phyloP scores from a whole-genome alignment of 2,888 invertebrate species.

The Bimastos eiseni region DNA sequence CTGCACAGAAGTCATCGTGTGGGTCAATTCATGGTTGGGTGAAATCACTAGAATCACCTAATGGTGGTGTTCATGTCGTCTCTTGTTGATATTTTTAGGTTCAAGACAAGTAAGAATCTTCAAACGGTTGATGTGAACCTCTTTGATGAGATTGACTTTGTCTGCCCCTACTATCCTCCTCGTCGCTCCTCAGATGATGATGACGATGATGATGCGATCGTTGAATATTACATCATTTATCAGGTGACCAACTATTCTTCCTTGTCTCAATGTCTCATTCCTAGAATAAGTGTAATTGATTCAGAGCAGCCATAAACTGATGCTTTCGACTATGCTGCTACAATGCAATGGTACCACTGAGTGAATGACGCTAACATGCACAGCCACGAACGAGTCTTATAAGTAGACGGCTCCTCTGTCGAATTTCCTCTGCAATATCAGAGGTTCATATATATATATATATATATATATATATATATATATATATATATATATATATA shows the following conservation, averaged over 20 bases:
- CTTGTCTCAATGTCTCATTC: background rate
- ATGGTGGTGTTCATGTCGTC: background rate
- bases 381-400: background rate
- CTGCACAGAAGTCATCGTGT: too few relatives aligned
- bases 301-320: too few relatives aligned
- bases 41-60: background rate
- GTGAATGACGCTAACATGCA: background rate
- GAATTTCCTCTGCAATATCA: background rate
- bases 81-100: constrained; percentile 62
- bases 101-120: constrained; percentile 46
- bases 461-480: too few relatives aligned
- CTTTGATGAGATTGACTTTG: constrained; percentile 47
- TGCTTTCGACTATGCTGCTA: background rate
- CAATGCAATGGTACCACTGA: background rate
- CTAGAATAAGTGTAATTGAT: background rate
- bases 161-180: constrained; percentile 44
- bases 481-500: too few relatives aligned
- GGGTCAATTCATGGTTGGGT: background rate
- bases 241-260: background rate
- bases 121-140: constrained; percentile 49
- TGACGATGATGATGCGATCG: background rate
- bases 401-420: background rate
- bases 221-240: constrained; percentile 13
- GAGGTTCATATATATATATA: background rate
- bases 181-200: background rate